Evolutionary conservation across 2,888 invertebrate genomes (phyloP), one percentile per base, ranked within the genome.

Genomic region (Coenonympha arcania): DNA sequence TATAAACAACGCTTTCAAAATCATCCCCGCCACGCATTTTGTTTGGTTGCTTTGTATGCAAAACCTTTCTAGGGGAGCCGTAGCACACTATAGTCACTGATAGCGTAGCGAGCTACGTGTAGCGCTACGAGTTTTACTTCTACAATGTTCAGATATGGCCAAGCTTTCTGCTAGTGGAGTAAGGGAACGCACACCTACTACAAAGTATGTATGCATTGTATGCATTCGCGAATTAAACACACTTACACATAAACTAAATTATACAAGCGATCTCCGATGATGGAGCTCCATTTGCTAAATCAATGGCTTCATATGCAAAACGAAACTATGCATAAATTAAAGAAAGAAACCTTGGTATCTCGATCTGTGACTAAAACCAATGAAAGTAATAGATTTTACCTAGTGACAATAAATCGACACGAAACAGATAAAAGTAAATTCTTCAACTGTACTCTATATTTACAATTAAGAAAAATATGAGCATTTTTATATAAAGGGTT

Each of bases 391-490:
- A n/a, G n/a, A n/a, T n/a, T n/a, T n/a, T n/a, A n/a, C n/a, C n/a
- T n/a, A 42, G 18, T 30, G 31, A 42, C 30, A 30, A 42, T 30
- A 42, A 31, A 28, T 18, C 18, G 30, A n/a, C 40, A 41, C 40
- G 24, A 16, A 40, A 6, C n/a, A n/a, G 22, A 30, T 41, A 30
- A 13, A 37, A 28, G 28, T 24, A 30, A 28, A 28, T 28, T 18
- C 13, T 28, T 30, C 41, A 11, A 8, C 42, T 42, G 13, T 30
- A 42, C 13, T 18, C 30, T n/a, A 42, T 19, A 19, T 42, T 42
- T n/a, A n/a, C n/a, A n/a, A n/a, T n/a, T n/a, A n/a, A n/a, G n/a
- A n/a, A n/a, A n/a, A n/a, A n/a, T n/a, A n/a, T n/a, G n/a, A n/a
- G n/a, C n/a, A n/a, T n/a, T n/a, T n/a, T n/a, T n/a, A n/a, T n/a